Conservation (phyloP, 2,888 invertebrate genomes). For the Pheosia gnoma region DNA sequence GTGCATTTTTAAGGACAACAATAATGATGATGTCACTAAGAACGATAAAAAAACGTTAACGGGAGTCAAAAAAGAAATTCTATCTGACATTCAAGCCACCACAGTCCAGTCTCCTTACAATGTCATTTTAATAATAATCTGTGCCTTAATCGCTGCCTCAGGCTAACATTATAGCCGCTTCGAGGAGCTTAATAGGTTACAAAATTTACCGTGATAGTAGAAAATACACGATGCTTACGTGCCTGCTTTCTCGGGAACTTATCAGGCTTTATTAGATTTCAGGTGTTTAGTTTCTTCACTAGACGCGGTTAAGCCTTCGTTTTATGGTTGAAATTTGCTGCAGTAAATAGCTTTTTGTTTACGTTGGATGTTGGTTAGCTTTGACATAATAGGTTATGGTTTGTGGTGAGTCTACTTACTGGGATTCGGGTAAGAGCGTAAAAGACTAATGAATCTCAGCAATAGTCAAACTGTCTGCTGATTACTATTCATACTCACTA, state of each 20-base stretch:
- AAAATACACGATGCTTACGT: slow-evolving; percentile 80
- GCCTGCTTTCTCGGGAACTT: slow-evolving; percentile 69
- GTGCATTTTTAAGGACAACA: too few relatives aligned
- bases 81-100: slow-evolving; percentile 13
- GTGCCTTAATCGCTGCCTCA: slow-evolving; percentile 80
- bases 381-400: slow-evolving; percentile 7
- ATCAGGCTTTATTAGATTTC: slow-evolving; percentile 71
- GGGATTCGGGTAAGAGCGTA: background rate
- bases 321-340: slow-evolving; percentile 46
- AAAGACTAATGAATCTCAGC: too few relatives aligned
- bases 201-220: slow-evolving; percentile 82
- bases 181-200: slow-evolving; percentile 82
- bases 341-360: slow-evolving; percentile 39
- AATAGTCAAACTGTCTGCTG: too few relatives aligned
- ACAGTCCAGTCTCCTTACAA: slow-evolving; percentile 38
- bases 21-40: too few relatives aligned
- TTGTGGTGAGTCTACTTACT: background rate
- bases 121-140: slow-evolving; percentile 58
- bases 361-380: slow-evolving; percentile 13
- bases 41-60: too few relatives aligned
- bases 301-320: slow-evolving; percentile 39
- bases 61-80: background rate
- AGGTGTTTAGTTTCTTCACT: slow-evolving; percentile 66
- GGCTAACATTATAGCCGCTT: slow-evolving; percentile 82
- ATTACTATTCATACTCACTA: too few relatives aligned